Percentiles rank a stretch among this genome's conserved stretches.
phyloP scores from a whole-genome alignment of 2,113 vertebrate species.

The Epinephelus moara region DNA sequence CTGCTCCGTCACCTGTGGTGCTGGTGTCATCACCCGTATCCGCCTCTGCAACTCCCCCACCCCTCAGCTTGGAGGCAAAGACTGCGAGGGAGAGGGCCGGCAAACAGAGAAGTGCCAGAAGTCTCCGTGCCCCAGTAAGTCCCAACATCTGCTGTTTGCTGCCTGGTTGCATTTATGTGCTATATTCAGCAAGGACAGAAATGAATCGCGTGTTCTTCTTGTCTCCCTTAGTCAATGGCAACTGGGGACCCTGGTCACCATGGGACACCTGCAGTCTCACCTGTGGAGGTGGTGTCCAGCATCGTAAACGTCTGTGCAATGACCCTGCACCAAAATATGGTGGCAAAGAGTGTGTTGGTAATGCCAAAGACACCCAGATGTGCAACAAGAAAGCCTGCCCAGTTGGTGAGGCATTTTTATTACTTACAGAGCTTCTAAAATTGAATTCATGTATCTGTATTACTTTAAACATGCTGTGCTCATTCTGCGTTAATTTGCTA shows the following conservation, averaged over 20 bases:
- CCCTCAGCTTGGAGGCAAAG: slow-evolving; percentile 94
- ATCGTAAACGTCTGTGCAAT: slow-evolving; percentile 94
- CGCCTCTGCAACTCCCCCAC: slow-evolving; percentile 99
- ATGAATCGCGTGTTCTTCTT: not conserved
- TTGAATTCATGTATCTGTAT: not conserved
- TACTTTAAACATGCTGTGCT: not conserved
- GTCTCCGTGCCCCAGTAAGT: slow-evolving; percentile 94
- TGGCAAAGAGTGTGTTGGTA: slow-evolving; percentile 94
- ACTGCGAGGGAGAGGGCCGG: slow-evolving; percentile 92
- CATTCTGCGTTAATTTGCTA: not conserved
- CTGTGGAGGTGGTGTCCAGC: slow-evolving; percentile 93
- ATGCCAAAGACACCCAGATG: slow-evolving; percentile 86
- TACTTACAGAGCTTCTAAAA: not conserved
- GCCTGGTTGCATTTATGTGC: not conserved
- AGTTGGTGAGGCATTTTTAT: slow-evolving; percentile 76
- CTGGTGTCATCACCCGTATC: slow-evolving; percentile 95
- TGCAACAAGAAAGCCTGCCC: slow-evolving; percentile 90
- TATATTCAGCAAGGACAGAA: not conserved
- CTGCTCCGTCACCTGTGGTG: slow-evolving; percentile 95
- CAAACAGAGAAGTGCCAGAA: slow-evolving; percentile 93
- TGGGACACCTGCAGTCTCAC: slow-evolving; percentile 94
- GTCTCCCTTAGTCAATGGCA: slow-evolving; percentile 90
- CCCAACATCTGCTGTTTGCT: not conserved
- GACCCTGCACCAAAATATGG: slow-evolving; percentile 91
- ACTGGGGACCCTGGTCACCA: slow-evolving; percentile 97